Percentiles rank a stretch among this genome's conserved stretches.
phyloP scores from a whole-genome alignment of 1,140 invertebrate species.

The Drosophila sucinea region DNA sequence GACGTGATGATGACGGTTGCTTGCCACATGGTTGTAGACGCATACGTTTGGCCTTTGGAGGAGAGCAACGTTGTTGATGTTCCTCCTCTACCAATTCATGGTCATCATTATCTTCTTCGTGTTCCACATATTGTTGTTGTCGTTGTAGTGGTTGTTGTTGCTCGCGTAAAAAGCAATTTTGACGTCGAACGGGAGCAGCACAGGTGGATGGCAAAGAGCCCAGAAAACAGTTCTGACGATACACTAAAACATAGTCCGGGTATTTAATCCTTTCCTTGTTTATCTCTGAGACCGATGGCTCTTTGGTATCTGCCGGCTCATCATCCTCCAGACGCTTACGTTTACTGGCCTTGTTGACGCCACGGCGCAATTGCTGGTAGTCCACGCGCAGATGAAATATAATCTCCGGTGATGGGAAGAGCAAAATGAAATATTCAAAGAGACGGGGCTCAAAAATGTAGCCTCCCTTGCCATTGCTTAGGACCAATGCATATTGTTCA shows the following conservation, averaged over 20 bases:
- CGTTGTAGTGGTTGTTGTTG: slow-evolving; percentile 10
- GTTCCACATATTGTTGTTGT: slow-evolving; percentile 1
- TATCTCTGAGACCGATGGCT: neutral
- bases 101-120: neutral
- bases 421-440: slow-evolving; percentile 70
- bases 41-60: slow-evolving; percentile 39
- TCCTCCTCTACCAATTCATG: neutral
- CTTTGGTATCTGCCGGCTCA: neutral
- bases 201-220: slow-evolving; percentile 49
- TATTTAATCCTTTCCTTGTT: slow-evolving; percentile 1
- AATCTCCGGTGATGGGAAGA: slow-evolving; percentile 69
- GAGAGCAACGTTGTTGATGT: neutral
- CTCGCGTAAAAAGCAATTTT: slow-evolving; percentile 37
- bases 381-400: slow-evolving; percentile 67
- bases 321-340: slow-evolving; percentile 25
- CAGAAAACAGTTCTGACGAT: slow-evolving; percentile 73
- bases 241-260: slow-evolving; percentile 60
- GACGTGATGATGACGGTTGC: neutral
- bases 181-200: slow-evolving; percentile 37
- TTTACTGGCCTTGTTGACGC: slow-evolving; percentile 22
- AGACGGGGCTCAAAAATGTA: slow-evolving; percentile 66
- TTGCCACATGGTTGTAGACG: slow-evolving; percentile 33
- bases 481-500: slow-evolving; percentile 46
- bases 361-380: slow-evolving; percentile 53
- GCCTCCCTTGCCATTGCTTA: slow-evolving; percentile 67